phyloP scores from a whole-genome alignment of 2,888 invertebrate genomes.

The Synanthedon andrenaeformis region DNA sequence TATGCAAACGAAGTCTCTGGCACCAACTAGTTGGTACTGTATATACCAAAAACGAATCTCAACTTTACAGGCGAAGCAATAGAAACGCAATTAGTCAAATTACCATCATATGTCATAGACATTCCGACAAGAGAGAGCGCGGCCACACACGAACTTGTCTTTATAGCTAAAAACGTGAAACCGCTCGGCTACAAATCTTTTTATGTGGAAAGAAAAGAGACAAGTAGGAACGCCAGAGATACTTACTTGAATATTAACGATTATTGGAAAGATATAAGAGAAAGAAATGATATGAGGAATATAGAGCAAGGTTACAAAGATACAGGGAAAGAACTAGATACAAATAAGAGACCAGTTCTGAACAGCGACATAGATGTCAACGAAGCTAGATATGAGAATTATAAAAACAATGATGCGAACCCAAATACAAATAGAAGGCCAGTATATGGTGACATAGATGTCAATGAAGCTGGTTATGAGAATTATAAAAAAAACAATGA shows the following conservation, averaged over 20 bases:
- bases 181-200: constrained; percentile 76
- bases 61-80: constrained; percentile 62
- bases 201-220: constrained; percentile 43
- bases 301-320: constrained; percentile 8
- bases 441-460: neutral
- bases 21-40: too few relatives aligned
- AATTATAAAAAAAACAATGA: neutral
- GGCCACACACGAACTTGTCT: constrained; percentile 79
- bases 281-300: constrained; percentile 20
- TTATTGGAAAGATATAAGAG: constrained; percentile 20
- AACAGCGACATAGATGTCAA: neutral
- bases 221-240: constrained; percentile 1
- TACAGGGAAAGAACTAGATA: neutral
- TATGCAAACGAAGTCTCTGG: too few relatives aligned
- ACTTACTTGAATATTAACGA: constrained; percentile 18
- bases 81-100: constrained; percentile 72
- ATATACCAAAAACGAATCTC: too few relatives aligned
- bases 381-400: neutral
- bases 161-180: constrained; percentile 74
- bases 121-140: constrained; percentile 73
- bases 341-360: neutral
- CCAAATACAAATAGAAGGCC: neutral
- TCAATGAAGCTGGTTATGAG: neutral
- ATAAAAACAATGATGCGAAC: neutral
- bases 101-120: constrained; percentile 65